A percentile compares a stretch with the other conserved stretches of the same genome.
Evolutionary conservation across 1,140 invertebrate species (phyloP).

Genomic region (Microplitis mediator): DNA sequence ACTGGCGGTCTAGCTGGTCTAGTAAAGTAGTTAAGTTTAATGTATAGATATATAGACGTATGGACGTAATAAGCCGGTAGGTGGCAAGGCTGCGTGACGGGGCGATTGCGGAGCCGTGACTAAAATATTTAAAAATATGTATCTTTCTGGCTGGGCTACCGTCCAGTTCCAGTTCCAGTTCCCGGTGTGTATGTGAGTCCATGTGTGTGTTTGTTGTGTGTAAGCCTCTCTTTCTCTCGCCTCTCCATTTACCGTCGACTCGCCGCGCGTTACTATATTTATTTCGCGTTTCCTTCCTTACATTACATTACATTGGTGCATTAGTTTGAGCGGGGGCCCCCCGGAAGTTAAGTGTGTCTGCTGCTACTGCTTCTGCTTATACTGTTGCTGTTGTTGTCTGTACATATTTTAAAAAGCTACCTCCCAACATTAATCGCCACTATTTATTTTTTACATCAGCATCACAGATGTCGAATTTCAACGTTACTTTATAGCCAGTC

Average conservation of each 20-base stretch:
- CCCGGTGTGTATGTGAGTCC: constrained; percentile 33
- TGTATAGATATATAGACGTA: too few relatives aligned
- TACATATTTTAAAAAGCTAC: constrained; percentile 28
- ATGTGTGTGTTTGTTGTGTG: constrained; percentile 24
- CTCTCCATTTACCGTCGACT: constrained; percentile 25
- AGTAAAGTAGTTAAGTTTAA: constrained; percentile 44
- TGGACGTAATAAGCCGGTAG: constrained; percentile 58
- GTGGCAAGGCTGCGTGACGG: constrained; percentile 64
- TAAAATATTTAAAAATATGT: constrained; percentile 66
- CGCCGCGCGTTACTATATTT: constrained; percentile 54
- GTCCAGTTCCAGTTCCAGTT: constrained; percentile 61
- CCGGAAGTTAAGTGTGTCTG: constrained; percentile 30
- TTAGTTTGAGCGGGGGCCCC: neutral
- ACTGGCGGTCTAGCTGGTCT: constrained; percentile 6
- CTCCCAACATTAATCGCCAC: constrained; percentile 31
- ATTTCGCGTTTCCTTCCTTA: constrained; percentile 64
- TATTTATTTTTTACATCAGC: constrained; percentile 2
- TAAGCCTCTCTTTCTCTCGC: constrained; percentile 25
- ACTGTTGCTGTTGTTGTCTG: constrained; percentile 18
- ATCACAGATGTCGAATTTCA: neutral
- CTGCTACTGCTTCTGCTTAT: neutral
- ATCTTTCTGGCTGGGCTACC: constrained; percentile 63
- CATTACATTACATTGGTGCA: constrained; percentile 5
- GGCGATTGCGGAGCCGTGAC: constrained; percentile 62
- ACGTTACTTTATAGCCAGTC: neutral